Evolutionary conservation across 2,888 invertebrate genomes (phyloP).

Genomic region (Ethmia dodecea): DNA sequence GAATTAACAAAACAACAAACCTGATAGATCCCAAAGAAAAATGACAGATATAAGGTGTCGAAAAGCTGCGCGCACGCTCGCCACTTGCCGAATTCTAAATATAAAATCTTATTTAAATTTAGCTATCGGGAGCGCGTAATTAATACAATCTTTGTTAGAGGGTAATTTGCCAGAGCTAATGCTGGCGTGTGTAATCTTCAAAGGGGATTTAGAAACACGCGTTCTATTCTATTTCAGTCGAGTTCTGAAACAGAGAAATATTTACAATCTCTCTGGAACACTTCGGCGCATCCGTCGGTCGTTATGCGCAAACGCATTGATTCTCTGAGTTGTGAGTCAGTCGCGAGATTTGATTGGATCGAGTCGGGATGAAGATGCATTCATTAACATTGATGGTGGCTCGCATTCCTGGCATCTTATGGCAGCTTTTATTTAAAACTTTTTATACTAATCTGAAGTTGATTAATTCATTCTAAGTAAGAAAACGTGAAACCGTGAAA

Average conservation of each 20-base stretch:
- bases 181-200: constrained; percentile 76
- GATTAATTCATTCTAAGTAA: no score
- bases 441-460: not conserved
- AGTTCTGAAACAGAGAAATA: constrained; percentile 76
- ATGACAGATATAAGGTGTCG: constrained; percentile 63
- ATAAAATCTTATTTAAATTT: constrained; percentile 71
- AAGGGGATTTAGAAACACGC: constrained; percentile 77
- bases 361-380: constrained; percentile 51
- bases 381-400: constrained; percentile 50
- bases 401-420: constrained; percentile 35
- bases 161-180: constrained; percentile 78
- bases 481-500: no score
- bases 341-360: constrained; percentile 58
- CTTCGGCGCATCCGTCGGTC: constrained; percentile 76
- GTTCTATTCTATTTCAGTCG: constrained; percentile 75
- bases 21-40: constrained; percentile 45
- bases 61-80: constrained; percentile 46
- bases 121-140: constrained; percentile 74
- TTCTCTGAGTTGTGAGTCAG: constrained; percentile 51
- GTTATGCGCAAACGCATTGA: constrained; percentile 69
- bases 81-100: constrained; percentile 62
- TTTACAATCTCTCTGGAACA: constrained; percentile 76
- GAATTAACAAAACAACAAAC: constrained; percentile 30
- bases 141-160: constrained; percentile 78
- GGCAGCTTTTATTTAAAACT: not conserved